These are phyloP conservation scores for Caerostris darwini DNA, from an alignment of 1,140 invertebrate species.

Conservation along the genomic window DNA sequence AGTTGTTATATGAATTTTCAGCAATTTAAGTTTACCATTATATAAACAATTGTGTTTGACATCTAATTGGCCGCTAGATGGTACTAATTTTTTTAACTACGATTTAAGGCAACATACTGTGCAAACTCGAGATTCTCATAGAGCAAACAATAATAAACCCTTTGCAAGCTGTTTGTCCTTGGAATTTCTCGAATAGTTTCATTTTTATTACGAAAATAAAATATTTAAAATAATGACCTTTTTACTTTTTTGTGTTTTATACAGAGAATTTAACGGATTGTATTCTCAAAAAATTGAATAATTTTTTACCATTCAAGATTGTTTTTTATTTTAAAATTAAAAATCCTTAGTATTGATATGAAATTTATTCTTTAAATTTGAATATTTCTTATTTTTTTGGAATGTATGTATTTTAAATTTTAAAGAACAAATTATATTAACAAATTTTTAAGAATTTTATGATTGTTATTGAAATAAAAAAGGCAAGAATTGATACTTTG, in stretches of 20 bases:
- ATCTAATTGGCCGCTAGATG: too few relatives aligned
- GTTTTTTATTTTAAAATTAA: background rate
- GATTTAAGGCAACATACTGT: background rate
- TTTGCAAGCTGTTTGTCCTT: constrained; percentile 7
- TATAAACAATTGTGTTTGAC: too few relatives aligned
- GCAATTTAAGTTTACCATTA: constrained; percentile 12
- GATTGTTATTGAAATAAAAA: too few relatives aligned
- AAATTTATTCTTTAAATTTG: too few relatives aligned
- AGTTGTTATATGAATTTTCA: background rate
- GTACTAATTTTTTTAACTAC: background rate
- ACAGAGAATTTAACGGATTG: background rate
- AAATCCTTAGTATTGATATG: too few relatives aligned
- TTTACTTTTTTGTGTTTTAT: background rate
- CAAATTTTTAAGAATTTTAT: too few relatives aligned
- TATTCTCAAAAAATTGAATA: background rate
- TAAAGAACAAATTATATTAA: too few relatives aligned
- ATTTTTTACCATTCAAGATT: background rate
- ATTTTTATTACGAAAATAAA: constrained; percentile 35
- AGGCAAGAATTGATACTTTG: too few relatives aligned
- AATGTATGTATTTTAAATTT: too few relatives aligned
- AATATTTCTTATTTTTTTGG: too few relatives aligned
- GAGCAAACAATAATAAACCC: background rate
- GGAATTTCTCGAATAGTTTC: background rate
- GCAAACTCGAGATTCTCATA: background rate
- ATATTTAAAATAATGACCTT: background rate